These are phyloP conservation scores for Cephalotes varians DNA, from an alignment of 2,888 invertebrate species.

Conservation along the genomic window DNA sequence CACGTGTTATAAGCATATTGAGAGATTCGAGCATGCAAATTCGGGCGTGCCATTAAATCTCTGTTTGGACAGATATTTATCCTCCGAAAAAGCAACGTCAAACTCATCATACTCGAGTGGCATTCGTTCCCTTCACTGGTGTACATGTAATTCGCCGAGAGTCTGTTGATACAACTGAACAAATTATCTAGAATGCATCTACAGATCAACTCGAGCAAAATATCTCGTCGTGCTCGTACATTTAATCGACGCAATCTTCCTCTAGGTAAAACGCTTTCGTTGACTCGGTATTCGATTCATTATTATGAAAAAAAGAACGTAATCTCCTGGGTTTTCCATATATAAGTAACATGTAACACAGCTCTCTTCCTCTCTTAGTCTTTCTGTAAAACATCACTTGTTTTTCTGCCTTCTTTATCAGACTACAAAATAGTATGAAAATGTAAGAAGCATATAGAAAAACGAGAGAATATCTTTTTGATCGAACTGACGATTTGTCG, in stretches of 20 bases:
- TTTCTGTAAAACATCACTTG: constrained; percentile 61
- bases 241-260: constrained; percentile 72
- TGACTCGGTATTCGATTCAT: constrained; percentile 54
- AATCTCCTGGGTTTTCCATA: constrained; percentile 21
- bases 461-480: constrained; percentile 52
- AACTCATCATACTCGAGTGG: constrained; percentile 54
- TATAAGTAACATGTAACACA: not conserved
- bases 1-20: not conserved
- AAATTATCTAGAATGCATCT: constrained; percentile 72
- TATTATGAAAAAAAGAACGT: constrained; percentile 45
- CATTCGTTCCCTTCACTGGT: constrained; percentile 64
- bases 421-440: constrained; percentile 13
- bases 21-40: not conserved
- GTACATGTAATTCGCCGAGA: constrained; percentile 61
- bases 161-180: constrained; percentile 73
- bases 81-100: not conserved
- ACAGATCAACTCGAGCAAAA: constrained; percentile 68
- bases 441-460: constrained; percentile 13
- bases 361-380: constrained; percentile 66
- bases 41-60: constrained; percentile 22
- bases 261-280: constrained; percentile 63
- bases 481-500: constrained; percentile 55
- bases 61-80: constrained; percentile 26
- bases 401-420: constrained; percentile 47
- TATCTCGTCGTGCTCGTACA: constrained; percentile 69